Base-by-base conservation (phyloP, 2,888 invertebrate genomes). In the Papilio protenor region DNA sequence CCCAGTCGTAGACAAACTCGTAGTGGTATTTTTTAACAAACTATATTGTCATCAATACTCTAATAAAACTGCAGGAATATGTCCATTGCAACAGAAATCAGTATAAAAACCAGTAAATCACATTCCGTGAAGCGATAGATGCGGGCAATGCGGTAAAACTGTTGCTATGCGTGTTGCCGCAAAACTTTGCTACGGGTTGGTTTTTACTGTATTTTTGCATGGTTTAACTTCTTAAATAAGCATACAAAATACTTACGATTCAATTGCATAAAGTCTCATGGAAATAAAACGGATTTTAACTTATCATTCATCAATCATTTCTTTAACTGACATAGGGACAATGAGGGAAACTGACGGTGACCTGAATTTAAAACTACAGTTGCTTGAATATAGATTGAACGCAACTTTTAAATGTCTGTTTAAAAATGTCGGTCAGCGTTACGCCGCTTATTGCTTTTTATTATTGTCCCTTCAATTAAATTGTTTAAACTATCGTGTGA, bases 81-180 rank as follows among this genome's bases (percentile, higher is more conserved):
- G n/a, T 10, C 40, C 8, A n/a, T 33, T 64, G 33, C 64, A 64
- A 33, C 40, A 40, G 33, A 66, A 66, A n/a, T 40, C 66, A 40
- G 18, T 33, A n/a, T 40, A 40, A 66, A 33, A n/a, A 59, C 1
- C 66, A 66, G n/a, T 66, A 66, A 66, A 66, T 40, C 1, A 40
- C 40, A 2, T 66, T n/a, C 18, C 11, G n/a, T 40, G n/a, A 40
- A 66, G 11, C 18, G n/a, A n/a, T 66, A 40, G 40, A n/a, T 33
- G 33, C 33, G 64, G 64, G 64, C 64, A 64, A 27, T 64, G 64
- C 64, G 64, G 64, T 64, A 64, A 33, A 64, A 64, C 27, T 64
- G 33, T 33, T 64, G 27, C 64, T 33, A 18, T 33, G 33, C 64
- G 27, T 64, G 33, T 27, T 16, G 0, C 64, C 64, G 64, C 64